Evolutionary conservation across 2,113 vertebrate genomes (phyloP).

Genomic region (Ammospiza nelsoni): DNA sequence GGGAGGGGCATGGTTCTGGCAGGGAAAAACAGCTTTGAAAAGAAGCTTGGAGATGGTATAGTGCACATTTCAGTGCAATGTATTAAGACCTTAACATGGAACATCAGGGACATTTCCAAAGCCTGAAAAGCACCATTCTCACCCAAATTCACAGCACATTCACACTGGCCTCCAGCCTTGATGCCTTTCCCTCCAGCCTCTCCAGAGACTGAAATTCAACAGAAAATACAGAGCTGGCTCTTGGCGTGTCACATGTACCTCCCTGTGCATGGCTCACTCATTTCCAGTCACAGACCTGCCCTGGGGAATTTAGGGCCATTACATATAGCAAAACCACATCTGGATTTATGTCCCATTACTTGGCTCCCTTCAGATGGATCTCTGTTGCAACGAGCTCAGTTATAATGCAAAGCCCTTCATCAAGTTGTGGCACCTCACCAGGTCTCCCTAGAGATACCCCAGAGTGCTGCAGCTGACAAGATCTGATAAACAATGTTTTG

Average conservation of each 20-base stretch:
- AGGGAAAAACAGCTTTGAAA: not conserved
- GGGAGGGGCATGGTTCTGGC: no score
- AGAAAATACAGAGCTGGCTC: not conserved
- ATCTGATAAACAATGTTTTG: not conserved
- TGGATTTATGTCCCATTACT: not conserved
- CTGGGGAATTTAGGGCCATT: not conserved
- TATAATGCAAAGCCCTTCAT: not conserved
- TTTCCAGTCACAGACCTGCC: not conserved
- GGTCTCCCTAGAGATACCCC: not conserved
- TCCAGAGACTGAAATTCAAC: not conserved
- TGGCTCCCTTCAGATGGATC: not conserved
- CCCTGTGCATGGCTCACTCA: not conserved
- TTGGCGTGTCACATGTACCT: not conserved
- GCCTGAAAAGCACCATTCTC: not conserved
- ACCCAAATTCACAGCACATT: not conserved
- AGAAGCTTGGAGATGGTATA: not conserved
- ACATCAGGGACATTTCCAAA: not conserved
- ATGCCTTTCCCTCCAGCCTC: not conserved
- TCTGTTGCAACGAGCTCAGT: not conserved
- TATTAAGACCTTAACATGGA: not conserved
- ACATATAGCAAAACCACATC: not conserved
- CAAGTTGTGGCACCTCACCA: not conserved
- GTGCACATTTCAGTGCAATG: not conserved
- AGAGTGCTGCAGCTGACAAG: not conserved
- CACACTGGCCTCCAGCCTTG: not conserved